Conservation (phyloP, 2,888 invertebrate genomes). For the Polymixis flavicincta region DNA sequence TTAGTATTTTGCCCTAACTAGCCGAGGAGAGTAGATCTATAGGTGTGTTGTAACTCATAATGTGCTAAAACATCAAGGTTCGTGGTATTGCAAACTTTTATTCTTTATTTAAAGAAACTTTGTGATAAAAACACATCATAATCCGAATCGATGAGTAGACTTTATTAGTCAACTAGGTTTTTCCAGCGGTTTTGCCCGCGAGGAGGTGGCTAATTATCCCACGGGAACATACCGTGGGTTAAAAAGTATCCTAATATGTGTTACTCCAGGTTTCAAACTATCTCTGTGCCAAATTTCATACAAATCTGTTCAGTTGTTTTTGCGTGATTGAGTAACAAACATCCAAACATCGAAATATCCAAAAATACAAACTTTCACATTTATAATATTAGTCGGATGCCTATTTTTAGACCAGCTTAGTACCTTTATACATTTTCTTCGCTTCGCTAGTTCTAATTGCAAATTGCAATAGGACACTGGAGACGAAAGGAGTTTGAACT, state of each 20-base stretch:
- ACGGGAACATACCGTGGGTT: no score
- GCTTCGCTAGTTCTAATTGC: constrained; percentile 11
- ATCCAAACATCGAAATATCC: no score
- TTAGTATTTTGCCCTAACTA: constrained; percentile 30
- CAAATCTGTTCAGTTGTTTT: no score
- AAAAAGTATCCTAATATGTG: no score
- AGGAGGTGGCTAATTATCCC: no score
- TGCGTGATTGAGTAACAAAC: no score
- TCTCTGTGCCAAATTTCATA: no score
- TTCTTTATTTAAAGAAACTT: background rate
- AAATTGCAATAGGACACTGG: constrained; percentile 18
- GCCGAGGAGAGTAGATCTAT: background rate
- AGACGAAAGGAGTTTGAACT: constrained; percentile 22
- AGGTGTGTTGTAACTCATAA: background rate
- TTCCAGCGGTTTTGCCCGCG: no score
- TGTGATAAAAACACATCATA: background rate
- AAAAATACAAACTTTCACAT: no score
- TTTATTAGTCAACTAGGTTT: background rate
- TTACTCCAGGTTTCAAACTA: no score
- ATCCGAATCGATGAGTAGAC: background rate
- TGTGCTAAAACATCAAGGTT: background rate
- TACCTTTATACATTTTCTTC: background rate
- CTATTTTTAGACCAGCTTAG: background rate
- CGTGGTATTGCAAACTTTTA: background rate
- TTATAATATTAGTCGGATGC: no score